These are phyloP conservation scores for Cladopsammia gracilis DNA, from an alignment of 64 coral and sea anemone species.

Conservation along the genomic window DNA sequence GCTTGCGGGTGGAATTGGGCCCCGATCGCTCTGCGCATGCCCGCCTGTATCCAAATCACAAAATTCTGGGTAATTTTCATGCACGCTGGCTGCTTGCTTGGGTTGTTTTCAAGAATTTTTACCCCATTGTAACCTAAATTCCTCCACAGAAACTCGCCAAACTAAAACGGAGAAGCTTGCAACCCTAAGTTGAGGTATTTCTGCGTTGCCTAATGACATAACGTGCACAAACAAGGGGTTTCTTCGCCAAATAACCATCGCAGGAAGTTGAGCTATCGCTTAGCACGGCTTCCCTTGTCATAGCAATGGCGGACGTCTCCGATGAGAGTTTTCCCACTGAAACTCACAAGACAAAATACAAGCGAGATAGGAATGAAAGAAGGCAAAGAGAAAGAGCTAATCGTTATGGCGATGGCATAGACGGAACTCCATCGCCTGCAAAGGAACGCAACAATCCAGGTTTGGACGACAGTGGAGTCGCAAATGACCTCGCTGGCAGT, in stretches of 20 bases:
- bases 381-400: slow-evolving; percentile 57
- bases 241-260: slow-evolving; percentile 56
- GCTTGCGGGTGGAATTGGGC: slow-evolving; percentile 81
- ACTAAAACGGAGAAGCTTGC: slow-evolving; percentile 35
- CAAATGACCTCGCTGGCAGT: slow-evolving; percentile 73
- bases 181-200: slow-evolving; percentile 46
- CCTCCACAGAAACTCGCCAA: slow-evolving; percentile 23
- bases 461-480: slow-evolving; percentile 68
- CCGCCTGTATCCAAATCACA: slow-evolving; percentile 59
- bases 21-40: slow-evolving; percentile 77
- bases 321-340: slow-evolving; percentile 70
- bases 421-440: slow-evolving; percentile 51
- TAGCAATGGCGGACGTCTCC: slow-evolving; percentile 90
- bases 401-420: slow-evolving; percentile 45
- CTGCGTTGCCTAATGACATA: slow-evolving; percentile 84
- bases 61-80: slow-evolving; percentile 87
- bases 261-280: slow-evolving; percentile 74
- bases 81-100: slow-evolving; percentile 51
- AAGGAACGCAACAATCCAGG: slow-evolving; percentile 74
- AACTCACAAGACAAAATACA: slow-evolving; percentile 73
- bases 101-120: slow-evolving; percentile 85
- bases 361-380: slow-evolving; percentile 87
- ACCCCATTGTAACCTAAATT: slow-evolving; percentile 59
- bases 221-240: slow-evolving; percentile 30
- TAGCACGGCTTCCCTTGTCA: slow-evolving; percentile 63